phyloP scores from a whole-genome alignment of 1,140 invertebrate species.

The Temnothorax nylanderi region DNA sequence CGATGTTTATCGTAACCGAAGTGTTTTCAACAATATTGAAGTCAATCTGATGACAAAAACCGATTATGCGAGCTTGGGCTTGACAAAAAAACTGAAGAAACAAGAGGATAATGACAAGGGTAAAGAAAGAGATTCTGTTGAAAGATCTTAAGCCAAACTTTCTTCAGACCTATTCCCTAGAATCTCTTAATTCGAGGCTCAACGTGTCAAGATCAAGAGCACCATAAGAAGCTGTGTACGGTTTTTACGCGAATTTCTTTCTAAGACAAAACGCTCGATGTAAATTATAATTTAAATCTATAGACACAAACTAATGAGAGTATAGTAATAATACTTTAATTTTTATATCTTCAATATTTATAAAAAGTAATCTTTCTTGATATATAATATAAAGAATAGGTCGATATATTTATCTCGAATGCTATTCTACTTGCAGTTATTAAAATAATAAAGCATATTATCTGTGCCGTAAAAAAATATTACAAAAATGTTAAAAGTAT shows the following conservation, averaged over 20 bases:
- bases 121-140: conserved; percentile 48
- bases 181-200: conserved; percentile 70
- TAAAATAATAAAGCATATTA: not conserved
- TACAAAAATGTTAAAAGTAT: not conserved
- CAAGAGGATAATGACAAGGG: conserved; percentile 8
- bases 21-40: not conserved
- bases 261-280: not conserved
- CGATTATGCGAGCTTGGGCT: conserved; percentile 53
- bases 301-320: not conserved
- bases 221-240: conserved; percentile 55
- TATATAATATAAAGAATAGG: not conserved
- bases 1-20: conserved; percentile 21
- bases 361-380: not conserved
- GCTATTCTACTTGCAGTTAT: not conserved
- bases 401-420: not conserved
- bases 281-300: not conserved
- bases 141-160: conserved; percentile 59
- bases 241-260: conserved; percentile 39
- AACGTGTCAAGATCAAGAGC: conserved; percentile 64
- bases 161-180: conserved; percentile 43
- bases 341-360: not conserved
- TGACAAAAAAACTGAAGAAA: conserved; percentile 9
- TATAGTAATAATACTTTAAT: not conserved
- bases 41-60: conserved; percentile 63
- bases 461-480: not conserved